Conservation (phyloP, 1,140 invertebrate species). For the Antheraea pernyi region DNA sequence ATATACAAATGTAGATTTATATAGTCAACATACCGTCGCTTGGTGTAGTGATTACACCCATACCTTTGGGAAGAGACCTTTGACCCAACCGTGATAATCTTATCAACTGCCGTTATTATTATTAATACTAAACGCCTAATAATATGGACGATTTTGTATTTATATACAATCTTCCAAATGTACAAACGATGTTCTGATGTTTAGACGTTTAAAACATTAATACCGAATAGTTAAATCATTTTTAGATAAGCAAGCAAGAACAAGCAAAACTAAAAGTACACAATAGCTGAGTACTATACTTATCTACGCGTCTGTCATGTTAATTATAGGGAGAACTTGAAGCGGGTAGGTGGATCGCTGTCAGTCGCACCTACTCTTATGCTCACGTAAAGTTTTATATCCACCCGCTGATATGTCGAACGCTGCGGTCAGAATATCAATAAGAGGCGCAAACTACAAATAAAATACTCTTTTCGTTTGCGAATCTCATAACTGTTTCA, state of each 20-base stretch:
- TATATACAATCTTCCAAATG: no score
- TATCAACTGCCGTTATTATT: no score
- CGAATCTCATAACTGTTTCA: constrained; percentile 25
- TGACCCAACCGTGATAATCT: no score
- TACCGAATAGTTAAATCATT: background rate
- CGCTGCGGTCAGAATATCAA: constrained; percentile 49
- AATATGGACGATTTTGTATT: no score
- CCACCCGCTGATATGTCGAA: constrained; percentile 40
- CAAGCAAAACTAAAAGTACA: background rate
- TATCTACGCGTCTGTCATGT: background rate
- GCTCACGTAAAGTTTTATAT: constrained; percentile 43
- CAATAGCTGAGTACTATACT: background rate
- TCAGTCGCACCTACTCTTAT: constrained; percentile 17
- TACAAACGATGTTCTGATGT: no score
- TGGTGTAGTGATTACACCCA: no score
- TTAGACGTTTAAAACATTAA: no score
- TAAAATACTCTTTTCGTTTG: constrained; percentile 30
- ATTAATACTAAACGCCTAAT: no score
- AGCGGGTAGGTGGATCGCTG: constrained; percentile 18
- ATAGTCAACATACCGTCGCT: no score
- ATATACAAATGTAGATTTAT: no score
- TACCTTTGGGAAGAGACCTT: no score
- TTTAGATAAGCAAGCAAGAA: background rate
- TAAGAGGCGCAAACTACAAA: constrained; percentile 44
- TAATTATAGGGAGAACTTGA: background rate